Base-by-base conservation (phyloP, 2,113 vertebrate genomes). In the Hiodon alosoides region DNA sequence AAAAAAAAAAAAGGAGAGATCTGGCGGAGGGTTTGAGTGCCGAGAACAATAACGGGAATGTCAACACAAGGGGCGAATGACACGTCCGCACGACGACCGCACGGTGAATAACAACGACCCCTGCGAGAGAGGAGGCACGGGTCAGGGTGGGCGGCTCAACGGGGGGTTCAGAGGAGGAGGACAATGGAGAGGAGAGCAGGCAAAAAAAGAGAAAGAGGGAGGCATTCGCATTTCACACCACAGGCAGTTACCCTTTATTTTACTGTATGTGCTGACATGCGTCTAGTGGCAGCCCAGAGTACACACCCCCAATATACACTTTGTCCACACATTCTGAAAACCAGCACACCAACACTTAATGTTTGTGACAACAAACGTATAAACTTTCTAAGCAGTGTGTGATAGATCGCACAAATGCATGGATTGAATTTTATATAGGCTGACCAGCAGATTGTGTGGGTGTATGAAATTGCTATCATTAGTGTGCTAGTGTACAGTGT, bases 71-170 rank as follows among this genome's bases (percentile, higher is more conserved):
- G 62, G 55, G 78, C 74, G 77, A 67, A 78, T 80, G 74, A 79
- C 68, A 74, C 77, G 71, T 70, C 54, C 77, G 71, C 74, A 59
- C 67, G 79, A 72, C 70, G 73, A 78, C 64, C 76, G 9, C 78
- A 70, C 75, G 60, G 76, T 79, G 79, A 78, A 61, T 78, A 81
- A 75, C 61, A 68, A 74, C 59, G 47, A 69, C 74, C 82, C 81
- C 76, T 76, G 71, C 75, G 77, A 74, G 60, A 4, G 61, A 53
- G 67, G 60, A 57, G 73, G 75, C 68, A 31, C 72, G 67, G 64
- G 74, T 77, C 68, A 47, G 74, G 77, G 64, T 72, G 77, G 73
- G 61, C 7, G 62, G 76, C 53, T 47, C 4, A 7, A 16, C 7
- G 13, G 69, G 69, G 62, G 68, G 31, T 46, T 54, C 13, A 58